Base-by-base conservation (phyloP, 1,140 invertebrate species). In the Aphaenogaster rudis region DNA sequence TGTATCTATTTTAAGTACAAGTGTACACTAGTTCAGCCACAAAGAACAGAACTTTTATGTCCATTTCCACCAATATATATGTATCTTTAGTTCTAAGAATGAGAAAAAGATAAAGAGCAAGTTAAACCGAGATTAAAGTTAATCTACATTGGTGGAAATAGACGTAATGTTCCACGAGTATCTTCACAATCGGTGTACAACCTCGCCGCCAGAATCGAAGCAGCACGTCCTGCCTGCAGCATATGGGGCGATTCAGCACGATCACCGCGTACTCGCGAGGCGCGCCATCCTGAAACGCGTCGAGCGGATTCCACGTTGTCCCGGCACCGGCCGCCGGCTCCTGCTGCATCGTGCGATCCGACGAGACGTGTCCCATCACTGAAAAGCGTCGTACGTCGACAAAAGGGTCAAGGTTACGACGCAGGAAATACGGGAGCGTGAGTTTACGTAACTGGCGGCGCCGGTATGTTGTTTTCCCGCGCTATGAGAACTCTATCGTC, bases 151-250 rank as follows among this genome's bases (percentile, higher is more conserved):
- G 28, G 28, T 28, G 28, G 28, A 28, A 28, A 28, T 28, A 28
- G 28, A 28, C 28, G 28, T 28, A 28, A 28, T 28, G 0, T 28
- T 28, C 28, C 28, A 28, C 28, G 28, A 28, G 28, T 28, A 28
- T 28, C 28, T 28, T 28, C 0, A 28, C 28, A 61, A 61, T 39
- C 9, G 15, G 13, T 7, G 1, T 67, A 67, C 57, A 59, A 59
- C 96, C 96, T 92, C 96, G 95, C 72, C 95, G 93, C 96, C 96
- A 96, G 82, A 96, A 92, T 69, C 92, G 88, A 59, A 95, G 87
- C 33, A 96, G 78, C 81, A 95, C 88, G 86, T 94, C 86, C 54
- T 93, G 50, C 61, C 94, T 94, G 42, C 95, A 92, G 59, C 90
- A 84, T 28, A 96, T 96, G 48, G 94, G 94, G 57, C 94, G 93